phyloP scores from a whole-genome alignment of 2,113 vertebrate genomes.

The Gasterosteus nipponicus region DNA sequence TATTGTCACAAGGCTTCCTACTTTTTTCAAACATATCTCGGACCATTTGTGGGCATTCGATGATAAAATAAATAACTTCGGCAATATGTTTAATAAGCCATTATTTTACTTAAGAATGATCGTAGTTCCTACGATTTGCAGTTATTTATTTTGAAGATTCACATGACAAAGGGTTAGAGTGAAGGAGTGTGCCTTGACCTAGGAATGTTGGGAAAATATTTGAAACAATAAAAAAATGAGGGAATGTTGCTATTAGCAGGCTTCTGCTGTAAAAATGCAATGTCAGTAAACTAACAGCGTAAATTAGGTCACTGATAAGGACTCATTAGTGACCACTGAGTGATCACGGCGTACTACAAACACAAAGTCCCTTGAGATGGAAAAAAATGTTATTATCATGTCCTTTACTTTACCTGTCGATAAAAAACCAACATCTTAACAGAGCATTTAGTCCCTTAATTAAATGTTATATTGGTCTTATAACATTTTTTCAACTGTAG shows the following conservation, averaged over 20 bases:
- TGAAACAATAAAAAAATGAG: neutral
- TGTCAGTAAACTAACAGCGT: neutral
- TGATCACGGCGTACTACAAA: constrained; percentile 58
- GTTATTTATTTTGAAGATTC: neutral
- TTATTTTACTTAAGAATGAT: neutral
- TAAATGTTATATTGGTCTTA: neutral
- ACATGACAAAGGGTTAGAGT: neutral
- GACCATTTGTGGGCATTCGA: neutral
- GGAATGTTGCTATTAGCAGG: neutral
- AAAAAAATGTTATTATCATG: constrained; percentile 43
- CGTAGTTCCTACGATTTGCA: neutral
- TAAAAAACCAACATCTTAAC: neutral
- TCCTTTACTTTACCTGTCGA: constrained; percentile 20
- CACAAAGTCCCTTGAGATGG: constrained; percentile 52
- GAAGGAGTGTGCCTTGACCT: neutral
- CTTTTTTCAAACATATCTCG: neutral
- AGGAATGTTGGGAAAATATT: constrained; percentile 1
- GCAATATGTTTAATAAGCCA: neutral
- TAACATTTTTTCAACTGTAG: neutral
- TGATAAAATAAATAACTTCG: neutral
- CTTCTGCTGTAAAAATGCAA: neutral
- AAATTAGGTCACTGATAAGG: constrained; percentile 41
- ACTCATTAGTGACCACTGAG: constrained; percentile 28
- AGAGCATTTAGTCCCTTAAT: neutral
- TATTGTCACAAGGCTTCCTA: neutral